These are phyloP conservation scores for Meandrina meandrites DNA, from an alignment of 92 coral and sea anemone genomes.

Conservation along the genomic window DNA sequence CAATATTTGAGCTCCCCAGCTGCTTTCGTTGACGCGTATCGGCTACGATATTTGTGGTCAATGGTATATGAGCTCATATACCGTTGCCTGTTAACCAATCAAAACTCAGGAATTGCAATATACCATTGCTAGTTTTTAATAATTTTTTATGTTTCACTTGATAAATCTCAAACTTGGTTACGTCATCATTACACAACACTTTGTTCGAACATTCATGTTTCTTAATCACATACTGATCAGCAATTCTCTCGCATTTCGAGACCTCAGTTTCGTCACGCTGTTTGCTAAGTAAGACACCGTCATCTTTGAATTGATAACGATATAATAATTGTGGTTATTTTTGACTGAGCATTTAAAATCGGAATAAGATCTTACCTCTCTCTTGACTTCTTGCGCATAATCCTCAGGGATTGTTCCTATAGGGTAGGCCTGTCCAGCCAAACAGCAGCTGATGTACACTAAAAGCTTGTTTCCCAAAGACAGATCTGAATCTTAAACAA, in stretches of 20 bases:
- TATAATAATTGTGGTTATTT: too few relatives aligned
- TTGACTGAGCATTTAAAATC: not conserved
- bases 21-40: too few relatives aligned
- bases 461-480: constrained; percentile 89
- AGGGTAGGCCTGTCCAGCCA: constrained; percentile 94
- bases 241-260: not conserved
- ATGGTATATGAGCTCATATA: too few relatives aligned
- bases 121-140: too few relatives aligned
- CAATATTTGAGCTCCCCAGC: too few relatives aligned
- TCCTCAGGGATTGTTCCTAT: constrained; percentile 88
- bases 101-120: too few relatives aligned
- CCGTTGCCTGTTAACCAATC: too few relatives aligned
- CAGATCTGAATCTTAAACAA: constrained; percentile 66
- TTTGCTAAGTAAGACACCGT: not conserved
- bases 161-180: not conserved
- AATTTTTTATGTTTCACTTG: not conserved
- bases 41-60: too few relatives aligned
- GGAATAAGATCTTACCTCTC: constrained; percentile 55
- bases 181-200: not conserved
- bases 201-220: not conserved
- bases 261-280: not conserved
- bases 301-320: not conserved
- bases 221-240: not conserved
- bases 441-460: constrained; percentile 92
- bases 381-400: constrained; percentile 75